phyloP scores from a whole-genome alignment of 2,113 vertebrate genomes.

The Xiphias gladius region DNA sequence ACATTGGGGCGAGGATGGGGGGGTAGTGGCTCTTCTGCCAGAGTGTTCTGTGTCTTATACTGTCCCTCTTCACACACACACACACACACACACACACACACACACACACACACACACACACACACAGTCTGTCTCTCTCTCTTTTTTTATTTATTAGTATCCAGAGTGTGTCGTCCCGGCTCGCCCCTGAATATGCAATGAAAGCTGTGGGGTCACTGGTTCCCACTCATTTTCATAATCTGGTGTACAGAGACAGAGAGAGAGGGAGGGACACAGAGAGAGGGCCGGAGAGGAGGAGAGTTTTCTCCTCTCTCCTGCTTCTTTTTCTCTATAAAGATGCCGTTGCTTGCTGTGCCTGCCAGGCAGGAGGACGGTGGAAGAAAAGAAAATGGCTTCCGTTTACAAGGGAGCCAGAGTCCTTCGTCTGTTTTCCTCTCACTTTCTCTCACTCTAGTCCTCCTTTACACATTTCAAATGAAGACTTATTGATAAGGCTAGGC shows the following conservation, averaged over 20 bases:
- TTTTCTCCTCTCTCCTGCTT: constrained; percentile 30
- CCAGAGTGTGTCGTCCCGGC: constrained; percentile 44
- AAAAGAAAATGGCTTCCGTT: constrained; percentile 74
- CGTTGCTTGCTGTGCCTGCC: constrained; percentile 42
- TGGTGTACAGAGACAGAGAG: constrained; percentile 67
- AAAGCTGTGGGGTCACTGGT: constrained; percentile 84
- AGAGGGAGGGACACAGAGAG: constrained; percentile 46
- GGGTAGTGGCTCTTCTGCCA: constrained; percentile 27
- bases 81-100: not conserved
- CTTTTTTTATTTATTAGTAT: constrained; percentile 78
- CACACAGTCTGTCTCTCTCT: constrained; percentile 28
- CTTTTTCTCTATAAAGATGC: constrained; percentile 19
- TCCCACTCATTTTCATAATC: constrained; percentile 86
- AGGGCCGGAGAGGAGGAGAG: constrained; percentile 43
- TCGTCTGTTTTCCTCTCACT: constrained; percentile 42
- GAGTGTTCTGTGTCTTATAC: constrained; percentile 47
- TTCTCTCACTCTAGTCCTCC: not conserved
- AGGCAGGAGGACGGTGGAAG: constrained; percentile 15
- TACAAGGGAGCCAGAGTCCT: constrained; percentile 23
- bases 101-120: too few species aligned
- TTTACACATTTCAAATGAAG: constrained; percentile 10
- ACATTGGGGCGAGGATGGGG: not conserved
- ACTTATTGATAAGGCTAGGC: not conserved
- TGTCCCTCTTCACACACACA: not conserved
- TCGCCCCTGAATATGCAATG: constrained; percentile 81